Conservation (phyloP, 23 tunicate genomes). For the Ascidia mentula region DNA sequence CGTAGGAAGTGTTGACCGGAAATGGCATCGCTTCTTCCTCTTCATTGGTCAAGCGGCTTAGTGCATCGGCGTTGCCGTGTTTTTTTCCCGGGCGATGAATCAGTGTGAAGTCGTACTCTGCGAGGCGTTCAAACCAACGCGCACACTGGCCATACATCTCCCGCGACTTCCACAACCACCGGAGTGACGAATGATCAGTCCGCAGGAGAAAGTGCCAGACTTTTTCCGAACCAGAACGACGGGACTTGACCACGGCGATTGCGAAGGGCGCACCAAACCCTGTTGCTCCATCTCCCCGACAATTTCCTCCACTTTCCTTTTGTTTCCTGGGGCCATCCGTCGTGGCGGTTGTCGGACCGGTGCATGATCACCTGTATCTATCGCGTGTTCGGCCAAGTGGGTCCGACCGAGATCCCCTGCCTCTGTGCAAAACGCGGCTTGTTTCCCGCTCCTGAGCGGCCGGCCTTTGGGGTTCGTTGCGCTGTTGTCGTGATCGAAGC, state of each 20-base stretch:
- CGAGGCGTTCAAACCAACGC: constrained; percentile 30
- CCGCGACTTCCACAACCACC: constrained; percentile 23
- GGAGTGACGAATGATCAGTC: constrained; percentile 20
- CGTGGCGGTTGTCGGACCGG: neutral
- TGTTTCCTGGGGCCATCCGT: neutral
- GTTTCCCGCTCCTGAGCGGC: neutral
- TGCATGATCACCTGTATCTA: neutral
- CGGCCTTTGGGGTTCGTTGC: no score
- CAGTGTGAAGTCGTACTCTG: constrained; percentile 27
- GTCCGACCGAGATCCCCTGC: neutral
- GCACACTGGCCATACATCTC: constrained; percentile 41
- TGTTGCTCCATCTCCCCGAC: neutral
- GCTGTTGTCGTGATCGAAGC: no score
- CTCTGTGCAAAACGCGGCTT: neutral
- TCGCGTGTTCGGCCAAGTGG: neutral
- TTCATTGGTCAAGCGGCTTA: no score
- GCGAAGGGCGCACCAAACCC: neutral
- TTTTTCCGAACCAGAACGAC: constrained; percentile 1
- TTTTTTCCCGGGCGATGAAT: constrained; percentile 24
- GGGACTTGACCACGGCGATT: constrained; percentile 7
- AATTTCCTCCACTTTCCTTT: neutral
- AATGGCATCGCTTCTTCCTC: neutral
- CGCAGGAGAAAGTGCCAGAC: neutral
- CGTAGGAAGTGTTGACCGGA: neutral
- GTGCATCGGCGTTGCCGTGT: constrained; percentile 30